Evolutionary conservation across 2,797 vertebrate species (phyloP), one percentile per base, ranked within the genome.

Genomic region (Pangasius djambal): DNA sequence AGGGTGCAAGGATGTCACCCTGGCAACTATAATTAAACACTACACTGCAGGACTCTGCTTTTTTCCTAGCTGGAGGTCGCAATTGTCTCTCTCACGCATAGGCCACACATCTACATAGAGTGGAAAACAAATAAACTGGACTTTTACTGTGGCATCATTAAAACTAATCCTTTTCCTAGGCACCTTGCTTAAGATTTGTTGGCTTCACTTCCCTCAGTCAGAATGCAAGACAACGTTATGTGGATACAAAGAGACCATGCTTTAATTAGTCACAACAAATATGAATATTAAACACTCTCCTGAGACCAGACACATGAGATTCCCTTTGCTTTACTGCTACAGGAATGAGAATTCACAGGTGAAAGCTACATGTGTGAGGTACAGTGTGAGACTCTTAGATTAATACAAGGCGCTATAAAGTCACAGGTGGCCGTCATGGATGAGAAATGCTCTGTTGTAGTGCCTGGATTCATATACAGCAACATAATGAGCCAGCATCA

Each of bases 221-320:
- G 70, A 88, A 75, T 59, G 22, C 28, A 59, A 72, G 78, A 89
- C 28, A 37, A 87, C 65, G 50, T 77, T 85, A 74, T 50, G 40
- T 22, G n/a, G 20, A 57, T 75, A 50, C 18, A 40, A 37, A 86
- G 52, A 75, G 37, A 86, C 59, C 16, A 50, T 25, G n/a, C 77
- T 85, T 85, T 84, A 88, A 85, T 91, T 90, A 67, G 85, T 87
- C 90, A 90, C 88, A 85, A 81, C 74, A 90, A 89, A 91, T 87
- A 89, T 89, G 83, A 84, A 90, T 82, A 67, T 34, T 69, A 78
- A 88, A 86, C 13, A 15, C 37, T 87, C 15, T 63, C 40, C 61
- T 48, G n/a, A 52, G 44, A 15, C 65, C 31, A 86, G 37, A 48
- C 48, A 28, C 34, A 28, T 15, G 25, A 34, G 34, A 59, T 86